A percentile compares a stretch with the other conserved stretches of the same genome.
phyloP scores from a whole-genome alignment of 2,113 vertebrate genomes.

The Chlamydotis undulata region DNA sequence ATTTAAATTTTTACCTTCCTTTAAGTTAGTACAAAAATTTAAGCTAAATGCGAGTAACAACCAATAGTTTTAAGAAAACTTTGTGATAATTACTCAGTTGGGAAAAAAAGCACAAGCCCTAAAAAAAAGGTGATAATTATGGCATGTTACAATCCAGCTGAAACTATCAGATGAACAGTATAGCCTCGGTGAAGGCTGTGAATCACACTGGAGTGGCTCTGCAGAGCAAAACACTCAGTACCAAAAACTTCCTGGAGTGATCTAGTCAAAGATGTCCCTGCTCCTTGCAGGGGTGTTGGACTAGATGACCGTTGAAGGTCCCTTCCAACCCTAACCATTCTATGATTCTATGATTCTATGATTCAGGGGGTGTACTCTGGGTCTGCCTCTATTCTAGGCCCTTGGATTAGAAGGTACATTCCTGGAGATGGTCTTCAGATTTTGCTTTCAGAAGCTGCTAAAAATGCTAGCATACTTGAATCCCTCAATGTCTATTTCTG shows the following conservation, averaged over 20 bases:
- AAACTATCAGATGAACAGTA: background rate
- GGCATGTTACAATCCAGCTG: background rate
- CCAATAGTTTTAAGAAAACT: background rate
- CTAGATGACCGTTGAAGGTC: no score
- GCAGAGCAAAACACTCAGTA: background rate
- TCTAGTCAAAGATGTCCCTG: no score
- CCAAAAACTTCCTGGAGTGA: background rate
- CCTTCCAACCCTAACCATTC: no score
- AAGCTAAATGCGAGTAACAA: background rate
- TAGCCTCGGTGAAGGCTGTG: background rate
- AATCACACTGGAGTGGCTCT: background rate
- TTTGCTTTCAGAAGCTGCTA: background rate
- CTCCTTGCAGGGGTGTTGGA: no score
- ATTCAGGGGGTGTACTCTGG: rapidly evolving
- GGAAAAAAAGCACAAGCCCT: background rate
- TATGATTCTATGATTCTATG: no score
- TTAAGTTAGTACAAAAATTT: background rate
- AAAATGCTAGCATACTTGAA: background rate
- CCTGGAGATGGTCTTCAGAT: background rate
- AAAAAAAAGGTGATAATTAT: background rate
- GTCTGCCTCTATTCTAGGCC: background rate
- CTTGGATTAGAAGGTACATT: background rate
- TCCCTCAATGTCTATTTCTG: background rate
- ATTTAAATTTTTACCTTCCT: background rate
- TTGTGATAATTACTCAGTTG: background rate